Evolutionary conservation across 1,140 invertebrate species (phyloP).

Genomic region (Diachasma alloeum): DNA sequence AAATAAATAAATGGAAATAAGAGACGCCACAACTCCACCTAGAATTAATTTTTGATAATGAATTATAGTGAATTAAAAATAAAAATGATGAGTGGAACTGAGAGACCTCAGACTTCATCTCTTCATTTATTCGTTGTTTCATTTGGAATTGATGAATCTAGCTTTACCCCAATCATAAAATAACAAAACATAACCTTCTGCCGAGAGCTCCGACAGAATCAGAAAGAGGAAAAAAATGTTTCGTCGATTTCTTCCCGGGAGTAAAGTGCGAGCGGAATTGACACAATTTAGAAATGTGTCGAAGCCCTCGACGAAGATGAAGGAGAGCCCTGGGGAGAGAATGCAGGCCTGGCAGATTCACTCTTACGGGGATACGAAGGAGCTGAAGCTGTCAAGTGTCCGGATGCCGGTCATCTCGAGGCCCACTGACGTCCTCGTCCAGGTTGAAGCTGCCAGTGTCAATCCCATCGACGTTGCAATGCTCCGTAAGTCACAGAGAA

Average conservation of each 20-base stretch:
- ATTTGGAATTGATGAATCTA: not conserved
- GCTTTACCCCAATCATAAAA: not conserved
- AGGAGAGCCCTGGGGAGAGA: constrained; percentile 49
- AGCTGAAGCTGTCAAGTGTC: constrained; percentile 71
- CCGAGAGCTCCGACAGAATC: not conserved
- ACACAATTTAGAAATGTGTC: constrained; percentile 22
- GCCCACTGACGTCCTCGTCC: constrained; percentile 80
- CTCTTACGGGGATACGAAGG: constrained; percentile 74
- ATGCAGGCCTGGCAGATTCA: constrained; percentile 83
- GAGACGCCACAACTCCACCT: too few relatives aligned
- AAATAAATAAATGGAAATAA: too few relatives aligned
- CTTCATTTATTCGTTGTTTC: not conserved
- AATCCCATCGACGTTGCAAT: constrained; percentile 93
- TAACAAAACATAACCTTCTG: not conserved
- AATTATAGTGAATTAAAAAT: too few relatives aligned
- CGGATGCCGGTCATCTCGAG: constrained; percentile 74
- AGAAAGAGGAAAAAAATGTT: not conserved
- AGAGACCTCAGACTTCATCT: too few relatives aligned
- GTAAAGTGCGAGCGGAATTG: not conserved
- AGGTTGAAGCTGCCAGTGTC: constrained; percentile 83
- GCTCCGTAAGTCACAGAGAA: constrained; percentile 68
- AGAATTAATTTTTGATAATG: too few relatives aligned
- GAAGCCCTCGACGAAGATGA: constrained; percentile 24
- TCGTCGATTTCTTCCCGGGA: not conserved
- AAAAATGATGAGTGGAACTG: too few relatives aligned